Evolutionary conservation across 2,888 invertebrate species (phyloP).

Genomic region (Cataglyphis albicans): DNA sequence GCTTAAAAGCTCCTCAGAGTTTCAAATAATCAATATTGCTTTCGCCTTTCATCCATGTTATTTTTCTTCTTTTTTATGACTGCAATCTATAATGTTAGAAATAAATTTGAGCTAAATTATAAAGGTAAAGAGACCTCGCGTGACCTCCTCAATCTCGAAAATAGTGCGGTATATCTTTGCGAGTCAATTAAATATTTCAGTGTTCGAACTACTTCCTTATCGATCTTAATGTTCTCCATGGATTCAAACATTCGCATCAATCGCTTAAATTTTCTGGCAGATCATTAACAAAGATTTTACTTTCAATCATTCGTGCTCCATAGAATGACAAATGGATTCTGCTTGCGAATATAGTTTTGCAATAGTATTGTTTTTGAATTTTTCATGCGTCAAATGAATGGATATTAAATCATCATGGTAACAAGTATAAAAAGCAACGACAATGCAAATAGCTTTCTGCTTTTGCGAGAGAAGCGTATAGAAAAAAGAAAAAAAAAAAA

Average conservation of each 20-base stretch:
- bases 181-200: slow-evolving; percentile 1
- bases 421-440: slow-evolving; percentile 23
- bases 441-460: not conserved
- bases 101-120: not conserved
- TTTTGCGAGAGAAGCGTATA: not conserved
- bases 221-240: slow-evolving; percentile 22
- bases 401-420: slow-evolving; percentile 24
- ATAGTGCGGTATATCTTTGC: not conserved
- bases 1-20: not conserved
- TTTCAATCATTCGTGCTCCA: slow-evolving; percentile 38
- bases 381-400: slow-evolving; percentile 58
- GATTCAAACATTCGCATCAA: slow-evolving; percentile 42
- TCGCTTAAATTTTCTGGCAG: slow-evolving; percentile 33
- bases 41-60: not conserved
- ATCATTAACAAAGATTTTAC: slow-evolving; percentile 56
- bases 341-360: slow-evolving; percentile 48
- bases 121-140: not conserved
- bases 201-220: slow-evolving; percentile 25
- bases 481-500: too few relatives aligned
- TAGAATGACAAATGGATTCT: slow-evolving; percentile 64
- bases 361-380: slow-evolving; percentile 55
- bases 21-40: not conserved
- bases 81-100: not conserved
- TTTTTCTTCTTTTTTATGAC: not conserved
- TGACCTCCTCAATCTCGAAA: not conserved